Evolutionary conservation across 2,113 vertebrate species (phyloP), one percentile per base, ranked within the genome.

Genomic region (Bubo scandiacus): DNA sequence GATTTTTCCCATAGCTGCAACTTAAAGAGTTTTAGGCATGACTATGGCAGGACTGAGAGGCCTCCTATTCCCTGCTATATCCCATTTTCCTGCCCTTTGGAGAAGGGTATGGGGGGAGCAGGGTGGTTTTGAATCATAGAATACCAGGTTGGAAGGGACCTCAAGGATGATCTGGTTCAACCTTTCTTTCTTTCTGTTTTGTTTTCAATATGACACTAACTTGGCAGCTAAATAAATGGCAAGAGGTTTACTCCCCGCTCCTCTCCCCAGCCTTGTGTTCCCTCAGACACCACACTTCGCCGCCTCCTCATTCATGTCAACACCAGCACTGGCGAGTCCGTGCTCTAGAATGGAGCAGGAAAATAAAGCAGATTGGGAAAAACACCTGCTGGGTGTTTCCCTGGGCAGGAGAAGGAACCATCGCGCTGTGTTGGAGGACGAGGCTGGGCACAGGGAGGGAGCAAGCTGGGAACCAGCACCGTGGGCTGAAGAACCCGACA

Each of bases 261-360:
- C 36, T 36, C 42, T 26, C 21, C 61, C 68, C 52, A 59, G 42
- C 51, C 40, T 15, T 5, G 6, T 11, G 10, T 8, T 16, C 43
- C 38, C 27, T 43, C 29, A 54, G 17, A 3, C 34, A 2, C 55
- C 5, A 27, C 22, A 3, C 15, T 47, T 32, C 0, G 29, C 63
- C n/a, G 13, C 26, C 65, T 36, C 72, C 15, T 51, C 11, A 11
- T 6, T 23, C 72, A 1, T 1, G 47, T 1, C 63, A 10, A 4
- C 1, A 10, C 15, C 43, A 52, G 52, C 11, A 0, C 5, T 47
- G 4, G 8, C 2, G 1, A 43, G 36, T 4, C 54, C 32, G 0
- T 2, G 9, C 71, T 49, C 63, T 20, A 8, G 11, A 25, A 18
- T 20, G 11, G 13, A n/a, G 63, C 29, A 12, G 55, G 20, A 42